Evolutionary conservation across 1,140 invertebrate species (phyloP), one percentile per base, ranked within the genome.

Genomic region (Akabosia matsudoensis): DNA sequence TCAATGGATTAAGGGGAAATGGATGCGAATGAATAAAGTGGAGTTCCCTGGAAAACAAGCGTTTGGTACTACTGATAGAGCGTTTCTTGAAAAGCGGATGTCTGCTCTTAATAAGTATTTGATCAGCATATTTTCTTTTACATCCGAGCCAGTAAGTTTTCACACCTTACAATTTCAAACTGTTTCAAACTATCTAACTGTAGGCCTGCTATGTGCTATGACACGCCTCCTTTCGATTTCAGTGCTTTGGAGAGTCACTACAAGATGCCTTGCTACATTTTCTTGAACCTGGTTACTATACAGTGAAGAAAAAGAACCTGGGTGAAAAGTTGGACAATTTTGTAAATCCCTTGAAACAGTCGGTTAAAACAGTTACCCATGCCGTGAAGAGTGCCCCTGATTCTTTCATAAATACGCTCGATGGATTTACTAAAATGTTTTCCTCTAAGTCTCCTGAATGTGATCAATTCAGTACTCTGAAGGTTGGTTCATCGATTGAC

Each of bases 21-120:
- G 80, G 77, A 78, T 80, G 79, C 34, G 75, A 18, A 83, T 97
- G 1, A 88, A 88, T 2, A 92, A 91, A 81, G 85, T 97, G 28
- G 87, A 90, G 28, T 96, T 98, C 83, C 96, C 96, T 16, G 93
- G 91, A 0, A 98, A 98, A 85, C 96, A 96, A 82, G 91, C 95
- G 22, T 94, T 97, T 83, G 95, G 97, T 80, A 97, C 97, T 84
- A 93, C 94, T 84, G 95, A 94, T 74, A 86, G 93, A 64, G 87
- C 90, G 7, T 95, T 97, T 54, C 84, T 98, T 54, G 95, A 97
- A 83, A 91, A 90, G 82, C 87, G 96, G 33, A 95, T 93, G 88
- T 88, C 90, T 74, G 92, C 93, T 86, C 84, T 97, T 3, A 95
- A 96, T 83, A 88, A 88, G 34, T 97, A 96, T 86, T 85, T 97